These are phyloP conservation scores for Lemur catta DNA, from an alignment of 2,797 vertebrate species.

Conservation along the genomic window DNA sequence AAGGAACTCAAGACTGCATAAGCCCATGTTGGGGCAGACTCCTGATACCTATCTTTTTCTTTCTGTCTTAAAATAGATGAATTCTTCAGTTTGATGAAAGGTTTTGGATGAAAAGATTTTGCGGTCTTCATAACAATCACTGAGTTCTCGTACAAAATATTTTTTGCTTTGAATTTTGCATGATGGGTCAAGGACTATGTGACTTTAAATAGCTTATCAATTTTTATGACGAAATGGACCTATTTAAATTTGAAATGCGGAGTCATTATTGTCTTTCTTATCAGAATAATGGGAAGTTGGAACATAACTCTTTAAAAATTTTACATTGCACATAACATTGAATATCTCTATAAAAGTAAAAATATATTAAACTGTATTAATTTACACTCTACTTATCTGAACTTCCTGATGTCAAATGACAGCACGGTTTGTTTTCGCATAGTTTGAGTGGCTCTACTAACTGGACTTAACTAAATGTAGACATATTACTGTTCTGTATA, in stretches of 20 bases:
- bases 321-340: background rate
- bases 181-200: background rate
- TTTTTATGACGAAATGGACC: background rate
- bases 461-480: background rate
- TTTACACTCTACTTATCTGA: background rate
- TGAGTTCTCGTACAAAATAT: background rate
- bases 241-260: background rate
- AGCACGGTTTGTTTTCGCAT: background rate
- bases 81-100: background rate
- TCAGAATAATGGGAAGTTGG: background rate
- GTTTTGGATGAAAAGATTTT: background rate
- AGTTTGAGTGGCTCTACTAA: background rate
- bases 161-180: background rate
- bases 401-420: background rate
- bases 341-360: background rate
- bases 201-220: background rate
- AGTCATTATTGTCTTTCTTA: background rate
- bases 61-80: slow-evolving; percentile 6
- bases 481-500: background rate
- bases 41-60: background rate
- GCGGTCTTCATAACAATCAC: background rate
- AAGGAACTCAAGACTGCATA: background rate
- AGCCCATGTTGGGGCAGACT: background rate
- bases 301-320: background rate
- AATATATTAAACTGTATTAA: background rate